Evolutionary conservation across 2,113 vertebrate species (phyloP).

Genomic region (Erpornis zantholeuca): DNA sequence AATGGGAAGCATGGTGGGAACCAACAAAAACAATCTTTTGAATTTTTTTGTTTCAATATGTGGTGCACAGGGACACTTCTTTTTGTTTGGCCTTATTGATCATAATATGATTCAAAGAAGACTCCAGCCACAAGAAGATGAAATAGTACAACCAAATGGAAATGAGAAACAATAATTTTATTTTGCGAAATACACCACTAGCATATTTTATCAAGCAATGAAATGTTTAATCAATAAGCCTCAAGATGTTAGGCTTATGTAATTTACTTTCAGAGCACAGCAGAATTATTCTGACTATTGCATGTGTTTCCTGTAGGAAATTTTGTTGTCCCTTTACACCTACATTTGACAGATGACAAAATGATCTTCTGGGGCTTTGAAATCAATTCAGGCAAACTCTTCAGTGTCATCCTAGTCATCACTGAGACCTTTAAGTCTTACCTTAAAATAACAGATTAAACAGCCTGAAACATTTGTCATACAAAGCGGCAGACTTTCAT

Average conservation of each 20-base stretch:
- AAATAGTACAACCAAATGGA: neutral
- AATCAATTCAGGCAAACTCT: neutral
- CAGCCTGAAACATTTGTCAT: neutral
- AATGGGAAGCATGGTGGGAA: neutral
- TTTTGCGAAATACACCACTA: neutral
- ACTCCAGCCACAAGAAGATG: neutral
- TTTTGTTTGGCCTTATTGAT: neutral
- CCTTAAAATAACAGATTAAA: neutral
- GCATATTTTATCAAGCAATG: neutral
- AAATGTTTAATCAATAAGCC: neutral
- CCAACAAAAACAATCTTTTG: neutral
- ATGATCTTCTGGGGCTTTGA: neutral
- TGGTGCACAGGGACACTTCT: neutral
- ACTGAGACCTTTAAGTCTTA: neutral
- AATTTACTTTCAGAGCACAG: neutral
- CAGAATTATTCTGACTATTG: neutral
- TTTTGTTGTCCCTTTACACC: neutral
- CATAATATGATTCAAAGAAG: neutral
- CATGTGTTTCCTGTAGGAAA: neutral
- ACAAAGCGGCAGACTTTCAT: neutral
- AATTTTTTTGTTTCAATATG: neutral
- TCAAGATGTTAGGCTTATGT: neutral
- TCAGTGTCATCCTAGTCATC: neutral
- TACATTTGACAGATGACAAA: neutral
- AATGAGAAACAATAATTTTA: neutral